Base-by-base conservation (phyloP, 2,113 vertebrate genomes). In the Platysteira castanea region DNA sequence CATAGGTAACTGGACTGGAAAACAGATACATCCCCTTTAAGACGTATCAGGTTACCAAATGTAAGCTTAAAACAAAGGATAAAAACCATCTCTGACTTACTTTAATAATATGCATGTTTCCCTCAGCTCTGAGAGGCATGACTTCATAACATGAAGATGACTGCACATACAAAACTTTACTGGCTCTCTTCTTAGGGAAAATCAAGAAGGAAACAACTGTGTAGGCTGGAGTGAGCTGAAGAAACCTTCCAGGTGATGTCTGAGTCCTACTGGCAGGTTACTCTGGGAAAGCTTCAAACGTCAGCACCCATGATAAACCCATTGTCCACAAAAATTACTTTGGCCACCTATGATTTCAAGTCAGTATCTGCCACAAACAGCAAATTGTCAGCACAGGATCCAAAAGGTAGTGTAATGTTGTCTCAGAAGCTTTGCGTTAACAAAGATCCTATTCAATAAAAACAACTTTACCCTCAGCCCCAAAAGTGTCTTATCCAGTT, bases 401-500 rank as follows among this genome's bases (percentile, higher is more conserved):
- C 79, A 95, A 92, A 90, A 94, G 76, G 90, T 89, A 69, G 42
- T 95, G 95, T 84, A 90, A 94, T 92, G 80, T 93, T 96, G 89
- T 78, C 92, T 92, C 56, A 88, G 92, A 90, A 94, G 93, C 83
- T 94, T 90, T 96, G 65, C 1, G 1, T 31, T 64, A 96, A 96
- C 93, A 96, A 96, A 94, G 93, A 92, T 49, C 56, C 70, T 89
- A 94, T 96, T 96, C 83, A 96, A 90, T 42, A 75, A 81, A 86
- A 90, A 30, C 35, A 91, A 74, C 8, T 3, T 81, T 80, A 26
- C 56, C 27, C 79, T 90, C 52, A 74, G 63, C 71, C 85, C 91
- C 79, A 92, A 59, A 97, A 97, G 89, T 84, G 89, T 95, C 88
- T 89, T 63, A 89, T 81, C 85, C 95, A 96, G 92, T 92, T 89